A percentile compares a stretch with the other conserved stretches of the same genome.
Conservation (phyloP, 1,140 invertebrate genomes). For the Acromyrmex heyeri region DNA sequence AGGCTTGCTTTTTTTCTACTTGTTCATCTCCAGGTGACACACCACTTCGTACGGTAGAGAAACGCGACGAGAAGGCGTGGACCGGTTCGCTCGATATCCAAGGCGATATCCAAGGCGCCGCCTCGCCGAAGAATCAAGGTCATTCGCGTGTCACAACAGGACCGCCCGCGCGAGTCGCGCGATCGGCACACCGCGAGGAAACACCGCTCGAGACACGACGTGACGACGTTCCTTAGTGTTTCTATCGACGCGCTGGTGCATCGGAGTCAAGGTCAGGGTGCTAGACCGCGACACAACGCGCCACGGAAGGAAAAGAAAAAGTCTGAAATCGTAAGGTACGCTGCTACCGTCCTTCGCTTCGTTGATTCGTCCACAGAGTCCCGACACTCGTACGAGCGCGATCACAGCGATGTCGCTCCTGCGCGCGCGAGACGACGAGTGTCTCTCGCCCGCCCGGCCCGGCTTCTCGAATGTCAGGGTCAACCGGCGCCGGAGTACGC, state of each 20-base stretch:
- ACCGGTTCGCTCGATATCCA: constrained; percentile 22
- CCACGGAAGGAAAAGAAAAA: background rate
- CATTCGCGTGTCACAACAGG: constrained; percentile 41
- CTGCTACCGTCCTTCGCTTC: background rate
- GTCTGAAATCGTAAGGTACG: background rate
- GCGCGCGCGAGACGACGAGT: constrained; percentile 56
- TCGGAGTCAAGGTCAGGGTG: constrained; percentile 70
- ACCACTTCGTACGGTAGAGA: constrained; percentile 24
- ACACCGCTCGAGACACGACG: background rate
- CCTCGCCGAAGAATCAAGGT: background rate
- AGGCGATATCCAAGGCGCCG: background rate
- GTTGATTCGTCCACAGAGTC: background rate
- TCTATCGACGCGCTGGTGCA: constrained; percentile 5
- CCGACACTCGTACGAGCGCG: background rate
- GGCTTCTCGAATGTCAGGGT: constrained; percentile 79
- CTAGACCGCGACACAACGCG: constrained; percentile 19
- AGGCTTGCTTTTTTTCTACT: background rate
- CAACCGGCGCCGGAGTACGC: constrained; percentile 76
- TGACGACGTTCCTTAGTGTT: background rate
- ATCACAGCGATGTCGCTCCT: background rate
- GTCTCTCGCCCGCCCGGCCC: constrained; percentile 38
- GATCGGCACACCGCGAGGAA: background rate
- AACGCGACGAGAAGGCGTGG: constrained; percentile 7
- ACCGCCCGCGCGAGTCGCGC: background rate
- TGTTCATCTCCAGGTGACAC: constrained; percentile 60